Percentiles rank a stretch among this genome's conserved stretches.
Conservation (phyloP, 2,113 vertebrate species). For the Coregonus clupeaformis region DNA sequence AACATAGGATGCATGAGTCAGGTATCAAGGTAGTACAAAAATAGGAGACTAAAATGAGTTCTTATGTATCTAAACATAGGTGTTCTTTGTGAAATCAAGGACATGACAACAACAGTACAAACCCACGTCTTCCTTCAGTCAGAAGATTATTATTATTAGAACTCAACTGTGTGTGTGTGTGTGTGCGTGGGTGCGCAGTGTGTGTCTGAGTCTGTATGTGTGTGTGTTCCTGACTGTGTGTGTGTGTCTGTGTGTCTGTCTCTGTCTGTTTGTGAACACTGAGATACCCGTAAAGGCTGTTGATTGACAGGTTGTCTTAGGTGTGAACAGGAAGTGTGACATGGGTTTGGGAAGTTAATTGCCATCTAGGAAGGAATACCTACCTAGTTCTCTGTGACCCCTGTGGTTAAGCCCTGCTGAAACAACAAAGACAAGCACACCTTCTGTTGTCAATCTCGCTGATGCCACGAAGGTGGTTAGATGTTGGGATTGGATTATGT, state of each 20-base stretch:
- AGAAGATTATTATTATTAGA: no score
- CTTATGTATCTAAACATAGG: constrained; percentile 39
- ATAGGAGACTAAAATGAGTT: constrained; percentile 36
- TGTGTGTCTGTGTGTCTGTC: background rate
- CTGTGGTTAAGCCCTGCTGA: constrained; percentile 55
- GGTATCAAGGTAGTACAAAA: constrained; percentile 30
- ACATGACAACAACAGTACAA: constrained; percentile 15
- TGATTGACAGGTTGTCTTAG: constrained; percentile 29
- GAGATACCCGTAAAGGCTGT: constrained; percentile 5
- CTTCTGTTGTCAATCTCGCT: constrained; percentile 58
- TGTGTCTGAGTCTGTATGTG: no score
- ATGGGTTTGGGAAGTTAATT: constrained; percentile 49
- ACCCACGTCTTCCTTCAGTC: background rate
- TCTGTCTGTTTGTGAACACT: background rate
- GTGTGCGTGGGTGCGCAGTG: background rate
- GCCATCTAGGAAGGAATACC: constrained; percentile 53
- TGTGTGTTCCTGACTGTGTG: background rate
- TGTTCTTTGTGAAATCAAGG: background rate
- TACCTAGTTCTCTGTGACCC: constrained; percentile 51
- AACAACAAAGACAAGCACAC: constrained; percentile 62
- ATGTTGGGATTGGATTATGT: constrained; percentile 55
- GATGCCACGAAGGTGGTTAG: constrained; percentile 41
- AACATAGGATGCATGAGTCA: constrained; percentile 24
- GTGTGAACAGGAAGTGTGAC: constrained; percentile 48
- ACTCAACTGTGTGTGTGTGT: background rate